Percentiles rank a stretch among this genome's conserved stretches.
phyloP scores from a whole-genome alignment of 2,797 vertebrate genomes.

The Masticophis lateralis region DNA sequence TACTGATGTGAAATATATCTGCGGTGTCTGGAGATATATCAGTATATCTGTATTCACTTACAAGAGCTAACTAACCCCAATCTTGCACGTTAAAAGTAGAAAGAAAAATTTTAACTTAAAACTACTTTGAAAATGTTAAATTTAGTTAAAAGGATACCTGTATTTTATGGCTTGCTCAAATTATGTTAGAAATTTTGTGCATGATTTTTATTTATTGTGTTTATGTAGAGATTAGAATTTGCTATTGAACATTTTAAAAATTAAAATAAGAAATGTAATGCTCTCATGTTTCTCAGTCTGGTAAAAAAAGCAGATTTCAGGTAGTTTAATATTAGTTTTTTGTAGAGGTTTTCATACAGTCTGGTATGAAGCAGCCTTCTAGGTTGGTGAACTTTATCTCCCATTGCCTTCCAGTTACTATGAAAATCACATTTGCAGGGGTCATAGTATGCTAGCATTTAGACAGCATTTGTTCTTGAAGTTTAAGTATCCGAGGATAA shows the following conservation, averaged over 20 bases:
- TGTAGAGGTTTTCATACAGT: not conserved
- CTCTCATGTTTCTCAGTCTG: not conserved
- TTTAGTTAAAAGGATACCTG: not conserved
- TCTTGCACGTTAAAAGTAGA: not conserved
- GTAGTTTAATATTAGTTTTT: not conserved
- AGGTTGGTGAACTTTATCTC: not conserved
- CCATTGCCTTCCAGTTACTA: not conserved
- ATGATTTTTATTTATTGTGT: not conserved
- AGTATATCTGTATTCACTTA: not conserved
- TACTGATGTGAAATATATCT: not conserved
- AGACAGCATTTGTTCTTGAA: not conserved
- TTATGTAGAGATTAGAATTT: not conserved
- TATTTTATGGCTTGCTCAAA: not conserved
- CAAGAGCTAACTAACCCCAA: not conserved
- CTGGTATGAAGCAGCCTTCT: not conserved
- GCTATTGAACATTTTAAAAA: not conserved
- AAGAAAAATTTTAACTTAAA: not conserved
- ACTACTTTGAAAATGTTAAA: not conserved
- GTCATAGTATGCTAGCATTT: not conserved
- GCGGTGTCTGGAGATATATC: not conserved
- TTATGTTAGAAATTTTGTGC: not conserved
- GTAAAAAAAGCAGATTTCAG: not conserved
- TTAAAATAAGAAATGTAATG: not conserved
- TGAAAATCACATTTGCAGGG: not conserved
- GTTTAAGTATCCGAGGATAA: not conserved